Evolutionary conservation across 2,888 invertebrate genomes (phyloP).

Genomic region (Balanococcus diminutus): DNA sequence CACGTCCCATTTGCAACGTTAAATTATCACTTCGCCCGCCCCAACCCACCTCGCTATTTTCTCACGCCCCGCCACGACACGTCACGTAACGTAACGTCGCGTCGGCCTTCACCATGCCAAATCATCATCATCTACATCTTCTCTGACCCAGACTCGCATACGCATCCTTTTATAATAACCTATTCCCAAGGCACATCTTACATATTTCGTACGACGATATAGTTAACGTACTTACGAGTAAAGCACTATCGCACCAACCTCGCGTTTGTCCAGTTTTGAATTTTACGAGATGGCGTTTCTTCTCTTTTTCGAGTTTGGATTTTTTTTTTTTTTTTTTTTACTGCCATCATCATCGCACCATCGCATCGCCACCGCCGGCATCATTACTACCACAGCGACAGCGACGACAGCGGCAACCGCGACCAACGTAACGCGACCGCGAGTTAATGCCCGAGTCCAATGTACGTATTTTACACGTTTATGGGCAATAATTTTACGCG

Average conservation of each 20-base stretch:
- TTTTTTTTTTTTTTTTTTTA: no score
- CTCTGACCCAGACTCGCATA: no score
- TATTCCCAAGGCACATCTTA: not conserved
- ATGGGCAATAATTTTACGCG: constrained; percentile 8
- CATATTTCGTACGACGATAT: not conserved
- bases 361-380: no score
- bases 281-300: not conserved
- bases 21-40: no score
- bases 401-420: no score
- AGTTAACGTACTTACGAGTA: no score
- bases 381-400: no score
- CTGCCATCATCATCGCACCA: no score
- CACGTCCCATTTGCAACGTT: no score
- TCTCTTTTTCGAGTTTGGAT: not conserved
- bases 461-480: not conserved
- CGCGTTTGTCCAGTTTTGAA: not conserved
- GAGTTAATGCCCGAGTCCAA: not conserved
- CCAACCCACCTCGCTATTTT: not conserved
- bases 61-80: not conserved
- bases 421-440: not conserved
- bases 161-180: no score
- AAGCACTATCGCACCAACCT: not conserved
- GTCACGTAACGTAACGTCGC: not conserved
- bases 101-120: not conserved
- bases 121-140: no score